Conservation (phyloP, 2,113 vertebrate species). For the Leucosticte australis region DNA sequence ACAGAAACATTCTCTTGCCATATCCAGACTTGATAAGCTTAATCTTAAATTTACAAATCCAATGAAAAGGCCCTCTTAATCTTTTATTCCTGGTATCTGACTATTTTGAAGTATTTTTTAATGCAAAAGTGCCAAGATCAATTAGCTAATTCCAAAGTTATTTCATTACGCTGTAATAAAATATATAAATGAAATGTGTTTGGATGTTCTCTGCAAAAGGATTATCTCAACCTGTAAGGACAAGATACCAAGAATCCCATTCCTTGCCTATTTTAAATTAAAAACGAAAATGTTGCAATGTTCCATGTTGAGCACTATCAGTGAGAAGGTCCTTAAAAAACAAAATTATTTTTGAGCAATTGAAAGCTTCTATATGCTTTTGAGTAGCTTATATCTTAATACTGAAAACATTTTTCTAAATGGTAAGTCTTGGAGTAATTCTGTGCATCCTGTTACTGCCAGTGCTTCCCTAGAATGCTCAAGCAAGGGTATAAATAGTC, state of each 20-base stretch:
- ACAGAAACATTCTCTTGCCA: not conserved
- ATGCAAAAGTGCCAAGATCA: not conserved
- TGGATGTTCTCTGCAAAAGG: not conserved
- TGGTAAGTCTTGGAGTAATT: not conserved
- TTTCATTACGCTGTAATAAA: not conserved
- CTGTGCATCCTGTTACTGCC: rapidly evolving
- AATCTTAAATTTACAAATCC: not conserved
- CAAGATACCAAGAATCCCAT: not conserved
- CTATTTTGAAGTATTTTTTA: not conserved
- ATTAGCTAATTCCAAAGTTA: not conserved
- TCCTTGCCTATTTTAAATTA: not conserved
- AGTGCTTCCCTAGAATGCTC: not conserved
- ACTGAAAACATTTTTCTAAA: not conserved
- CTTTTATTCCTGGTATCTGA: not conserved
- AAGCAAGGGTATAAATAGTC: not conserved
- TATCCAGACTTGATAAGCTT: not conserved
- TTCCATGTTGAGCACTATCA: not conserved
- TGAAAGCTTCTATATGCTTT: not conserved
- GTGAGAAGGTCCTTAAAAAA: not conserved
- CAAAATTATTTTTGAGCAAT: not conserved
- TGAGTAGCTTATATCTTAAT: not conserved
- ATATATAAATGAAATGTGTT: not conserved
- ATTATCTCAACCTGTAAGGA: not conserved
- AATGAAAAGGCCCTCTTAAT: not conserved
- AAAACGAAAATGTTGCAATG: not conserved